A percentile compares a stretch with the other conserved stretches of the same genome.
These are phyloP conservation scores for Bovichtus variegatus DNA, from an alignment of 2,797 vertebrate genomes.

Conservation along the genomic window DNA sequence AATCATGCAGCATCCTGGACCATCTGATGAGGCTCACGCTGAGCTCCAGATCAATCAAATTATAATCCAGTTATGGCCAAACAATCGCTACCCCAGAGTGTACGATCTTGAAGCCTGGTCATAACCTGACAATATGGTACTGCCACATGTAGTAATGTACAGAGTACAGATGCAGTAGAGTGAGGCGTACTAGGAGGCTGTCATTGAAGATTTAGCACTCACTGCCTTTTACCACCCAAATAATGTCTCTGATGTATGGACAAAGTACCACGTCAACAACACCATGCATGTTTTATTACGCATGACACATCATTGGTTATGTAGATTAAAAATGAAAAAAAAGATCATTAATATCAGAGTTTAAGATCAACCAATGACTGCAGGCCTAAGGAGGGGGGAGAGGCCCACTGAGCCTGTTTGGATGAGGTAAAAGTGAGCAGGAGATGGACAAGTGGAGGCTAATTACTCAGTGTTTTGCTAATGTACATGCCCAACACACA, in stretches of 20 bases:
- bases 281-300: conserved; percentile 76
- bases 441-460: conserved; percentile 26
- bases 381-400: conserved; percentile 45
- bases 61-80: conserved; percentile 33
- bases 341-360: conserved; percentile 41
- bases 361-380: conserved; percentile 68
- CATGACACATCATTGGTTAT: conserved; percentile 70
- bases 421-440: conserved; percentile 49
- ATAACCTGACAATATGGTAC: conserved; percentile 33
- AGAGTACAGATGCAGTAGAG: conserved; percentile 50
- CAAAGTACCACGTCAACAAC: conserved; percentile 74
- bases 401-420: conserved; percentile 53
- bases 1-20: conserved; percentile 67
- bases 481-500: conserved; percentile 74
- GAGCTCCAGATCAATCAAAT: conserved; percentile 42
- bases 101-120: conserved; percentile 10
- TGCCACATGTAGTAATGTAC: conserved; percentile 63
- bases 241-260: conserved; percentile 51
- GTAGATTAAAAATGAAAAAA: conserved; percentile 50
- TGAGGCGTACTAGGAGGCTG: conserved; percentile 22
- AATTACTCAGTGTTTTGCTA: conserved; percentile 66
- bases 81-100: conserved; percentile 15
- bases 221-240: conserved; percentile 13
- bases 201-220: background rate
- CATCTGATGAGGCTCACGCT: conserved; percentile 49